Percentiles rank a stretch among this genome's conserved stretches.
phyloP scores from a whole-genome alignment of 1,140 invertebrate genomes.

The Stegodyphus mimosarum region DNA sequence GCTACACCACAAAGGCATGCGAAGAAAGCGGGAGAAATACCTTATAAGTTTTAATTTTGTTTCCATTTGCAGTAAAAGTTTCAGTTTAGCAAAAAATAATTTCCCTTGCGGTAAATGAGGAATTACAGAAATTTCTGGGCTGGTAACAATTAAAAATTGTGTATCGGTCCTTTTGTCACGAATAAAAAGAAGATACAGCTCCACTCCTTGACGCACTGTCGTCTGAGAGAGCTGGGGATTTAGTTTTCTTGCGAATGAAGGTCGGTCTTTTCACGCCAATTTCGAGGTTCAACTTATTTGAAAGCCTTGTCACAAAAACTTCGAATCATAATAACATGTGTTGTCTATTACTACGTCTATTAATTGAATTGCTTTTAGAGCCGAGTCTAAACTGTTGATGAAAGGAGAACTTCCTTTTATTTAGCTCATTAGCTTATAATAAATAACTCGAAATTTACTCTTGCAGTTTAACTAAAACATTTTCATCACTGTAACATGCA shows the following conservation, averaged over 20 bases:
- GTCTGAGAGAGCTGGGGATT: slow-evolving; percentile 15
- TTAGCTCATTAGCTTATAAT: background rate
- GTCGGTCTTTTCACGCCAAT: slow-evolving; percentile 5
- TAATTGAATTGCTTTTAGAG: background rate
- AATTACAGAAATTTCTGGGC: slow-evolving; percentile 31
- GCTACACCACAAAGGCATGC: too few relatives aligned
- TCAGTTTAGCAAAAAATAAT: background rate
- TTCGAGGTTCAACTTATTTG: slow-evolving; percentile 32
- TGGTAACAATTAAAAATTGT: slow-evolving; percentile 44
- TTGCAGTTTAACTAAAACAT: slow-evolving; percentile 13
- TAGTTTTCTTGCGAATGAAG: slow-evolving; percentile 23
- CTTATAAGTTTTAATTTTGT: slow-evolving; percentile 52
- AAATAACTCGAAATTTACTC: slow-evolving; percentile 10
- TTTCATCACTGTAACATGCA: background rate
- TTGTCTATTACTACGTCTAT: background rate
- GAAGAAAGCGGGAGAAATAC: too few relatives aligned
- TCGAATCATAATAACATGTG: slow-evolving; percentile 51
- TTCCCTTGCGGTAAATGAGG: slow-evolving; percentile 2
- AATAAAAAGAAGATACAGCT: slow-evolving; percentile 43
- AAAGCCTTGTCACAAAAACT: slow-evolving; percentile 48
- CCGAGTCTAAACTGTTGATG: background rate
- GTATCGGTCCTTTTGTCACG: slow-evolving; percentile 14
- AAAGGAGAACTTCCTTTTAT: background rate
- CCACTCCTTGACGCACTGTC: background rate
- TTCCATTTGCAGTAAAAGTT: slow-evolving; percentile 53